A percentile compares a stretch with the other conserved stretches of the same genome.
These are phyloP conservation scores for Synchiropus splendidus DNA, from an alignment of 2,113 vertebrate genomes.

Conservation along the genomic window DNA sequence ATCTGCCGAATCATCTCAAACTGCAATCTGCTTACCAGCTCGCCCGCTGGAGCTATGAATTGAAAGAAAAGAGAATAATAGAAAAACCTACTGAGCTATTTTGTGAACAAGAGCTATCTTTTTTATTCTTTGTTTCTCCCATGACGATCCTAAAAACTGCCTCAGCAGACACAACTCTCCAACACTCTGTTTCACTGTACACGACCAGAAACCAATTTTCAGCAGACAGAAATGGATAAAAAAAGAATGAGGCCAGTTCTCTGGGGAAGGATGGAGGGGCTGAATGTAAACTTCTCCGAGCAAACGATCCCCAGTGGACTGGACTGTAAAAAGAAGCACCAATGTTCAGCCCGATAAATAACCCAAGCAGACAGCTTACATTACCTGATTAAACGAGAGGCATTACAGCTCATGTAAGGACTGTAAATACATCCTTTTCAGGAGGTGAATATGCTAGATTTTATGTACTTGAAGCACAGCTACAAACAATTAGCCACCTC, in stretches of 20 bases:
- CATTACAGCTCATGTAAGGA: slow-evolving; percentile 31
- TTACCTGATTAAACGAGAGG: slow-evolving; percentile 43
- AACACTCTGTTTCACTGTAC: slow-evolving; percentile 33
- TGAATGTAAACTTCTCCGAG: slow-evolving; percentile 62
- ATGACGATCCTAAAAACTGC: slow-evolving; percentile 36
- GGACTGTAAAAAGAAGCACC: slow-evolving; percentile 51
- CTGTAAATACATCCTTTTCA: too few relatives aligned
- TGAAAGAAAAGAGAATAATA: too few relatives aligned
- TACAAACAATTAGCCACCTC: too few relatives aligned
- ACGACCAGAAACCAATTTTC: slow-evolving; percentile 61
- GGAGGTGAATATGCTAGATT: too few relatives aligned
- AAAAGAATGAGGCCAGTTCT: slow-evolving; percentile 59
- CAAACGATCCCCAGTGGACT: slow-evolving; percentile 49
- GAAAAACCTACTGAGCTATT: slow-evolving; percentile 29
- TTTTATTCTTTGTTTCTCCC: slow-evolving; percentile 28
- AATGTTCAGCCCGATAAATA: slow-evolving; percentile 37
- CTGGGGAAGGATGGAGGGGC: slow-evolving; percentile 53
- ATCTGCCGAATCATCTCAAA: slow-evolving; percentile 26
- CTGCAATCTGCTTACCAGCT: slow-evolving; percentile 13
- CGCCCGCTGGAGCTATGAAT: slow-evolving; percentile 7
- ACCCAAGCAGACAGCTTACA: slow-evolving; percentile 36
- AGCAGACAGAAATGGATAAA: slow-evolving; percentile 47
- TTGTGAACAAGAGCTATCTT: slow-evolving; percentile 20
- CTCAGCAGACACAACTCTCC: slow-evolving; percentile 51
- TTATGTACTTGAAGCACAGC: too few relatives aligned